Conservation (phyloP, 2,113 vertebrate species). For the Daubentonia madagascariensis region DNA sequence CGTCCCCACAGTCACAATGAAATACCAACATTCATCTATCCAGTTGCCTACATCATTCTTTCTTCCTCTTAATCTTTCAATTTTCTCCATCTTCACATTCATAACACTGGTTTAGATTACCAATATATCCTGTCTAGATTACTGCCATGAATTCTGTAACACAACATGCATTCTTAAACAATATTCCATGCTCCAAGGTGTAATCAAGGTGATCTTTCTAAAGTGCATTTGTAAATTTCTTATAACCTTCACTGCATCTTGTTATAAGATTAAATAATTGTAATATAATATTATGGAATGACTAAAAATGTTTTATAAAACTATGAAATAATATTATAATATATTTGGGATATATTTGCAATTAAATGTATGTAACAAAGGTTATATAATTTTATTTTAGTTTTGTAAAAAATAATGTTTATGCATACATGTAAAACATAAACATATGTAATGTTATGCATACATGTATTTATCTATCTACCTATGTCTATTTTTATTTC, state of each 20-base stretch:
- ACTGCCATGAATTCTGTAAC: not conserved
- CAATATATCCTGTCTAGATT: not conserved
- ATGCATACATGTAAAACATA: not conserved
- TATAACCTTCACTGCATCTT: not conserved
- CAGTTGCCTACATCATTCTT: not conserved
- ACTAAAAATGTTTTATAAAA: not conserved
- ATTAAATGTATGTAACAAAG: not conserved
- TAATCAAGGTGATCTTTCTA: not conserved
- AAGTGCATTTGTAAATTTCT: not conserved
- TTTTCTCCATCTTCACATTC: not conserved
- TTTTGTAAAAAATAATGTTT: not conserved
- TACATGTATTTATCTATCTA: not conserved
- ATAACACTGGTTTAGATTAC: not conserved
- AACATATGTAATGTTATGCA: no score
- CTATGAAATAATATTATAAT: not conserved
- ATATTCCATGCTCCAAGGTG: not conserved
- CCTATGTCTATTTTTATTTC: not conserved
- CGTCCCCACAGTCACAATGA: not conserved
- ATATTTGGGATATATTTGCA: not conserved
- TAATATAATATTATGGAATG: not conserved
- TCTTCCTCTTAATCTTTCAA: not conserved
- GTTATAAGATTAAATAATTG: not conserved
- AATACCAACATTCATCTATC: not conserved
- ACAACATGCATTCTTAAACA: rapidly evolving
- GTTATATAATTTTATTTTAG: not conserved